Conservation (phyloP, 2,113 vertebrate genomes). For the Halcyon senegalensis region DNA sequence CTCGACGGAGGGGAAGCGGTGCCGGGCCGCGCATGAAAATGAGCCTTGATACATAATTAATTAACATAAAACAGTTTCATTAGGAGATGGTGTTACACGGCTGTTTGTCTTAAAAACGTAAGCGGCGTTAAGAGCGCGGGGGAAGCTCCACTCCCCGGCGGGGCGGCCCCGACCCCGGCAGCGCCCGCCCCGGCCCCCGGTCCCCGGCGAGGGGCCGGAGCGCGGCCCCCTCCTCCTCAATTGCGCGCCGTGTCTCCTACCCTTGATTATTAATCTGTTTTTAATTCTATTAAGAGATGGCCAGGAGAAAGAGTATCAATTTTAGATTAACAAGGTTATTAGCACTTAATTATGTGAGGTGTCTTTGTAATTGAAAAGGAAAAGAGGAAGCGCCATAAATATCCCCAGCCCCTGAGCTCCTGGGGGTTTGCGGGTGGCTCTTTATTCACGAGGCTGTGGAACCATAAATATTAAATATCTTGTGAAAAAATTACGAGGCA, state of each 20-base stretch:
- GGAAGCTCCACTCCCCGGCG: not conserved
- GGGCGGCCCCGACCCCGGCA: not conserved
- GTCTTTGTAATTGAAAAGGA: conserved; percentile 72
- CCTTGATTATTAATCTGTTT: conserved; percentile 55
- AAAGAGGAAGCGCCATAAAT: conserved; percentile 49
- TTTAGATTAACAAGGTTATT: conserved; percentile 76
- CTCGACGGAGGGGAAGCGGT: conserved; percentile 31
- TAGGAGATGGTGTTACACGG: conserved; percentile 60
- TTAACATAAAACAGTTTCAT: conserved; percentile 77
- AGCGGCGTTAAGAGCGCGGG: not conserved
- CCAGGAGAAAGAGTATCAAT: conserved; percentile 72
- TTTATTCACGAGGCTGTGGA: not conserved
- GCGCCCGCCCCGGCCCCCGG: accelerated
- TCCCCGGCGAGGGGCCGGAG: accelerated
- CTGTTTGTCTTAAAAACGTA: conserved; percentile 60
- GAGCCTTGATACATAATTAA: conserved; percentile 75
- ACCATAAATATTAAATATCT: conserved; percentile 63
- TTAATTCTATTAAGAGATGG: conserved; percentile 69
- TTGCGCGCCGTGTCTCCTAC: accelerated
- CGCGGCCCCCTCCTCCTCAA: not conserved
- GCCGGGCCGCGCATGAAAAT: conserved; percentile 64
- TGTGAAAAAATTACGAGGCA: not conserved
- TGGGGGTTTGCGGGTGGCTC: conserved; percentile 5
- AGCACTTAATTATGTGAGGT: conserved; percentile 73
- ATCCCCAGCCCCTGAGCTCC: conserved; percentile 41